Evolutionary conservation across 1,140 invertebrate genomes (phyloP), one percentile per base, ranked within the genome.

Genomic region (Heliothis virescens): DNA sequence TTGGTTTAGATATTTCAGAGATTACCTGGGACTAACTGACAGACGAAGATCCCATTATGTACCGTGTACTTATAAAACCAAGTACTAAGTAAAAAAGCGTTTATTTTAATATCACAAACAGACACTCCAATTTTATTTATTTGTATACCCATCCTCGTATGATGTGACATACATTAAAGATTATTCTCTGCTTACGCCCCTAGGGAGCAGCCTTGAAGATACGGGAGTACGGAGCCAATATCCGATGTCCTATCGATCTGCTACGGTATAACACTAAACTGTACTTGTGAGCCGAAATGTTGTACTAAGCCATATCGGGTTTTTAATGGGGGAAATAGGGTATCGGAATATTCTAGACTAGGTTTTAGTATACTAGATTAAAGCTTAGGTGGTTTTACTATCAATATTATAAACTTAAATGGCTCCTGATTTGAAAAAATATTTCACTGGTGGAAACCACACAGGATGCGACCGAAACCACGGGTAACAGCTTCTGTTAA

Each of bases 131-230:
- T 21, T 59, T 59, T 60, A 60, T 60, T 29, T 26, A 21, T 18
- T 29, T 41, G 5, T 41, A 7, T 9, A 41, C 34, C 21, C 7
- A 26, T 60, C 21, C 13, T 48, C 41, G 16, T 18, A 48, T 48
- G 63, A 67, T 67, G 41, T 67, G 41, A 67, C 63, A 18, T 41
- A 67, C 63, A 67, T 67, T 67, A 48, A 67, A 67, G 63, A 48
- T 48, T 67, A 67, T 67, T 67, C 63, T 18, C 41, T 67, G 34
- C 41, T 48, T 13, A 13, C 41, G 7, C 11, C 63, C n/a, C 41
- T 21, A 16, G 63, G 41, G 63, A 67, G 16, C 21, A 29, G 5
- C 1, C 48, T 71, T 71, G 48, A 53, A 71, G 67, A 71, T 71
- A 52, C 48, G 18, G 48, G 4, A n/a, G 48, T 41, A 29, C 48